Conservation (phyloP, 2,797 vertebrate species). For the Novumbra hubbsi region DNA sequence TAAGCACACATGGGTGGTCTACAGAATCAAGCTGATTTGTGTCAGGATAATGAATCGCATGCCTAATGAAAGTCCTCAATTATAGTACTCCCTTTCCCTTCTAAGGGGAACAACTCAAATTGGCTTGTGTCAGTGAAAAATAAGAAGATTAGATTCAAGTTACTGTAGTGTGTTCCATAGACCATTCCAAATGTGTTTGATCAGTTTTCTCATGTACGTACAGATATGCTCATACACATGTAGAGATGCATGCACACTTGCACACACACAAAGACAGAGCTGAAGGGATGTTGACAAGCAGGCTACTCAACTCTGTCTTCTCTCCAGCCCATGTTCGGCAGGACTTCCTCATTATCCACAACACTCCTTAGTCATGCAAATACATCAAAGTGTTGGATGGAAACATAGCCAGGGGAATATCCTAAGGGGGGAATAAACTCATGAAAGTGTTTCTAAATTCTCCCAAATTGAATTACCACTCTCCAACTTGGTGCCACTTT, state of each 20-base stretch:
- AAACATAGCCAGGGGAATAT: conserved; percentile 17
- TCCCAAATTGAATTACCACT: background rate
- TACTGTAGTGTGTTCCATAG: background rate
- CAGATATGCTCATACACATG: no score
- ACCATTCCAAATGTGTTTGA: background rate
- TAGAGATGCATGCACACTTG: background rate
- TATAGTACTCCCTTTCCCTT: conserved; percentile 39
- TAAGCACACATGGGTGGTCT: conserved; percentile 34
- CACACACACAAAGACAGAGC: background rate
- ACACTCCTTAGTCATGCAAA: conserved; percentile 28
- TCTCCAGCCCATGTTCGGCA: conserved; percentile 48
- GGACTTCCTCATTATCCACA: conserved; percentile 45
- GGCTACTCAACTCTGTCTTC: conserved; percentile 21
- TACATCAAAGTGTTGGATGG: conserved; percentile 41
- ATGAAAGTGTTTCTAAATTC: background rate
- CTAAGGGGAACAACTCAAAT: conserved; percentile 19
- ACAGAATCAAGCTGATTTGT: conserved; percentile 47
- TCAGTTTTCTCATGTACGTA: background rate
- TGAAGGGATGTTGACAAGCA: conserved; percentile 23
- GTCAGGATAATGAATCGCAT: conserved; percentile 56
- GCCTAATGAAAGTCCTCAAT: conserved; percentile 55
- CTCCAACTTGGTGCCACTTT: background rate
- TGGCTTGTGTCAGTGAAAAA: background rate
- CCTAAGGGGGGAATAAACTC: background rate
- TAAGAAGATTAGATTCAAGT: background rate